These are phyloP conservation scores for Allygus modestus DNA, from an alignment of 2,888 invertebrate genomes.

Conservation along the genomic window DNA sequence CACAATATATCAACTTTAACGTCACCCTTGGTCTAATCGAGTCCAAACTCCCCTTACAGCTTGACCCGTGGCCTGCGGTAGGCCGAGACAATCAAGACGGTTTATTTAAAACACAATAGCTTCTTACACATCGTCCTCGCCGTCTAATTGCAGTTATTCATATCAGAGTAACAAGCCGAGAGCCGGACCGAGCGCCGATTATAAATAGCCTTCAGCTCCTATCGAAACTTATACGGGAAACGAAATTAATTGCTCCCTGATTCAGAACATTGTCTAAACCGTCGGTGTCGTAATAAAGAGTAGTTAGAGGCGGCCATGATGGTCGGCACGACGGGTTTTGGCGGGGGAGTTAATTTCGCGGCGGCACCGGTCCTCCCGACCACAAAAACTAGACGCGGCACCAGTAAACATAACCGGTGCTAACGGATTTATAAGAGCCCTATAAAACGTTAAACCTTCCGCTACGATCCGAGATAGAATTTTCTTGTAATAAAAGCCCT, in stretches of 20 bases:
- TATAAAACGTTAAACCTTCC: slow-evolving; percentile 34
- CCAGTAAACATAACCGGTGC: slow-evolving; percentile 3
- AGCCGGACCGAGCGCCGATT: neutral
- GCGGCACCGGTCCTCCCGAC: neutral
- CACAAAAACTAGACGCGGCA: slow-evolving; percentile 38
- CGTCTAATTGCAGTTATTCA: slow-evolving; percentile 47
- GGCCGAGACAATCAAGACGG: slow-evolving; percentile 7
- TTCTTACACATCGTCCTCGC: neutral
- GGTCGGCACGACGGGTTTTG: slow-evolving; percentile 14
- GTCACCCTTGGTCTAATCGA: too few species aligned
- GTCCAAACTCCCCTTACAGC: too few species aligned
- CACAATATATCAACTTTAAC: too few species aligned
- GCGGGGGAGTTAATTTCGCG: slow-evolving; percentile 46
- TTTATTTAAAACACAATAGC: slow-evolving; percentile 45
- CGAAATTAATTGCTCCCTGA: slow-evolving; percentile 56
- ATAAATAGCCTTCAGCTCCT: slow-evolving; percentile 40
- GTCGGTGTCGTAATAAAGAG: slow-evolving; percentile 52
- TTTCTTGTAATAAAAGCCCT: neutral
- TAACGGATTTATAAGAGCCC: slow-evolving; percentile 23
- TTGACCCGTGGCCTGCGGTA: neutral
- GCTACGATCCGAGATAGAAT: neutral
- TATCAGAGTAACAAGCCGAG: slow-evolving; percentile 1
- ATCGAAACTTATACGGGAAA: slow-evolving; percentile 58
- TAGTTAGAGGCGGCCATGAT: slow-evolving; percentile 54
- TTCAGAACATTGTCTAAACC: slow-evolving; percentile 57